Conservation (phyloP, 2,113 vertebrate species). For the Myotis lucifugus region DNA sequence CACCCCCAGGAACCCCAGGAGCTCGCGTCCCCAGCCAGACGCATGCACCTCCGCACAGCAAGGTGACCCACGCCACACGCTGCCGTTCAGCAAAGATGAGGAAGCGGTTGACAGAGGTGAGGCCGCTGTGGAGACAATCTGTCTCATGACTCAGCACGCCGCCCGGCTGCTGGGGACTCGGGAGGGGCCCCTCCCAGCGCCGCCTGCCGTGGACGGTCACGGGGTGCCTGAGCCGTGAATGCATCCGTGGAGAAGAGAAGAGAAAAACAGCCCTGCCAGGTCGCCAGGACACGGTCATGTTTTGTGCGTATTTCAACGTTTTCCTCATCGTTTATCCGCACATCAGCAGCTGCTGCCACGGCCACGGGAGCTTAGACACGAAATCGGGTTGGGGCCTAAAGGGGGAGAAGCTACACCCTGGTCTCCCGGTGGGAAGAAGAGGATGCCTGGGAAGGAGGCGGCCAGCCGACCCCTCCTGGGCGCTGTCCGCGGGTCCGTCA, state of each 20-base stretch:
- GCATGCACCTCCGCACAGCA: neutral
- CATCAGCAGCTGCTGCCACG: neutral
- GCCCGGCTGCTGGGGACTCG: too few relatives aligned
- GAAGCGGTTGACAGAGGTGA: neutral
- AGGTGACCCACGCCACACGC: neutral
- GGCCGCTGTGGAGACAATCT: neutral
- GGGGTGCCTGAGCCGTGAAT: neutral
- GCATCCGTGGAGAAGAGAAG: neutral
- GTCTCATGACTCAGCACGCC: neutral
- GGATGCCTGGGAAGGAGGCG: neutral
- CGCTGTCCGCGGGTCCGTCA: fast-evolving
- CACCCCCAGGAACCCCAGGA: neutral
- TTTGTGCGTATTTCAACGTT: neutral
- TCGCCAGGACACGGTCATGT: neutral
- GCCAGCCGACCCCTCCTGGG: neutral
- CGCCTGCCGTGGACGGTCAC: neutral
- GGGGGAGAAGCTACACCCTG: too few relatives aligned
- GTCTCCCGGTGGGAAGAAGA: neutral
- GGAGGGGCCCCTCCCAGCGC: neutral
- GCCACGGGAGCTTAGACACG: neutral
- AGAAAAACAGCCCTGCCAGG: too few relatives aligned
- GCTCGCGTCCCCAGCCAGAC: neutral
- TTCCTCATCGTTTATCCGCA: neutral
- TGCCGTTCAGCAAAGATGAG: neutral
- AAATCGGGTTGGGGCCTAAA: neutral